Conservation (phyloP, 64 coral and sea anemone species). For the Dendronephthya gigantea region DNA sequence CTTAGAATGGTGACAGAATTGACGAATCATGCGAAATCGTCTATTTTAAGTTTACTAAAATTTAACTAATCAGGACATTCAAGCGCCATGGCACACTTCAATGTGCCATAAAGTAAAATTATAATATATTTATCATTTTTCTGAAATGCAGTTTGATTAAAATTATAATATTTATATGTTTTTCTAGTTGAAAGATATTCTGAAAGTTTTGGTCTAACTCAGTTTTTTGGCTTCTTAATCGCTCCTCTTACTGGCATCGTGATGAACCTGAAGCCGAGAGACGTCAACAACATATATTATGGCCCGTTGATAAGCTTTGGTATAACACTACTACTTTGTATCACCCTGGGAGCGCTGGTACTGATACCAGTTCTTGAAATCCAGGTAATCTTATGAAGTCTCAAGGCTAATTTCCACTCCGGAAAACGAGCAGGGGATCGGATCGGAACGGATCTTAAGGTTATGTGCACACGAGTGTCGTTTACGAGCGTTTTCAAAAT, state of each 20-base stretch:
- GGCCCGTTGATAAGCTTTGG: neutral
- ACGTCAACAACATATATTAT: neutral
- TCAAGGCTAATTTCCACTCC: too few species aligned
- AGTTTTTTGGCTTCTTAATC: neutral
- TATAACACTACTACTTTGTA: neutral
- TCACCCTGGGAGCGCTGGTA: neutral
- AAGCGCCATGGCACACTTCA: too few species aligned
- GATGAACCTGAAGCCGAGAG: neutral
- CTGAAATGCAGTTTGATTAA: neutral
- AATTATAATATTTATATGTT: neutral
- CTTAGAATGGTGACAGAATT: too few species aligned
- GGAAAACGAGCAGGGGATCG: too few species aligned
- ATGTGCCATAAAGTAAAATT: neutral
- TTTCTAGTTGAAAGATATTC: neutral
- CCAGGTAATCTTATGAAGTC: neutral
- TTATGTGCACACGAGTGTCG: too few species aligned
- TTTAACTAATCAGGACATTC: too few species aligned
- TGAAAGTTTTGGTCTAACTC: neutral
- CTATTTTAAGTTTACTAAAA: too few species aligned
- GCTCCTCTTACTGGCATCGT: neutral
- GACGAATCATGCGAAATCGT: too few species aligned
- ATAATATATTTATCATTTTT: neutral
- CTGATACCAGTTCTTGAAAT: neutral
- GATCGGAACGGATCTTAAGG: too few species aligned
- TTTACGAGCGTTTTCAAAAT: too few species aligned